A percentile compares a stretch with the other conserved stretches of the same genome.
These are phyloP conservation scores for Brachyrhaphis roseni DNA, from an alignment of 2,797 vertebrate species.

Conservation along the genomic window DNA sequence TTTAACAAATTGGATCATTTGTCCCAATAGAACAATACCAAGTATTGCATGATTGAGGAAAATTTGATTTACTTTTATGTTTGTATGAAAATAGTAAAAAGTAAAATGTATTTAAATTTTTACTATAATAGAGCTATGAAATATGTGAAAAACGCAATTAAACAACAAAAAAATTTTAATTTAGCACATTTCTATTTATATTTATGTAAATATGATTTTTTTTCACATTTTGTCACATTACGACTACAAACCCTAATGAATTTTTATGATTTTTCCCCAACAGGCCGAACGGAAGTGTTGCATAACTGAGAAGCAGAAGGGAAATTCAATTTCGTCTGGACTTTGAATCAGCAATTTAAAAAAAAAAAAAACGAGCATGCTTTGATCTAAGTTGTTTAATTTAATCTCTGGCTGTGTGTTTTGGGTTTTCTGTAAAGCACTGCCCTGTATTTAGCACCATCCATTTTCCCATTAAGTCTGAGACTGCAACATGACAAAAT, in stretches of 20 bases:
- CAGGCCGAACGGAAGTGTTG: background rate
- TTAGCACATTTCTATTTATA: background rate
- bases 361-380: background rate
- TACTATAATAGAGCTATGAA: too few species aligned
- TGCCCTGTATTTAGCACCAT: background rate
- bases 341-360: background rate
- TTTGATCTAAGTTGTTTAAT: background rate
- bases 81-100: background rate
- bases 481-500: background rate
- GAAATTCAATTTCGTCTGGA: background rate
- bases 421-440: background rate
- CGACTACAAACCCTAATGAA: background rate
- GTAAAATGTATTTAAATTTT: background rate
- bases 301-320: background rate
- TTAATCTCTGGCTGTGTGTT: background rate
- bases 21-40: background rate
- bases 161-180: background rate
- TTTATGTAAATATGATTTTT: background rate
- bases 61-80: background rate
- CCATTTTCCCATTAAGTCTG: background rate
- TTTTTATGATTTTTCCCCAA: background rate
- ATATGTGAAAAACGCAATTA: background rate
- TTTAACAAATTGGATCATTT: background rate
- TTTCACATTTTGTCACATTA: background rate
- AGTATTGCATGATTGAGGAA: background rate